Evolutionary conservation across 1,140 invertebrate genomes (phyloP).

Genomic region (Eumeta japonica): DNA sequence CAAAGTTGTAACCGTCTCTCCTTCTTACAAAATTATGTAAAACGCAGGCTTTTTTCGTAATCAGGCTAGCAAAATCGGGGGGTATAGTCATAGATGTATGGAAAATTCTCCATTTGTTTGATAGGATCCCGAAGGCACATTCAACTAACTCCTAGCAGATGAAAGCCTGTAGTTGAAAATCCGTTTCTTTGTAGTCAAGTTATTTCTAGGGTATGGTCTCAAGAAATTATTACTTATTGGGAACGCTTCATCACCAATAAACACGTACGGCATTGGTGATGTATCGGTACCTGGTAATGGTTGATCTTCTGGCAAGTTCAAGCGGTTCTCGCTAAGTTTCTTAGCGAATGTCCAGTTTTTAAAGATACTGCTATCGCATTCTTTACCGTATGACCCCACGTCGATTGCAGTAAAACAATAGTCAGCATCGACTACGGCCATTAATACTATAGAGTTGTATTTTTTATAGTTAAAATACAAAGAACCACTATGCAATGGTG

Average conservation of each 20-base stretch:
- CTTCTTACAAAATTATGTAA: conserved; percentile 18
- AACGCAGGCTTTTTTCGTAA: conserved; percentile 17
- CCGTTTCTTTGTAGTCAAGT: conserved; percentile 13
- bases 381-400: conserved; percentile 44
- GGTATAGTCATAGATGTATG: conserved; percentile 12
- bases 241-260: conserved; percentile 54
- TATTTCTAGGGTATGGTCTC: conserved; percentile 24
- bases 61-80: conserved; percentile 13
- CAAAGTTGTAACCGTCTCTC: conserved; percentile 7
- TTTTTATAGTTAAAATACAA: conserved; percentile 56
- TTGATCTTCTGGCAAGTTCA: conserved; percentile 8
- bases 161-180: conserved; percentile 50
- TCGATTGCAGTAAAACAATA: conserved; percentile 48
- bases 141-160: conserved; percentile 34
- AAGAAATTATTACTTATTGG: conserved; percentile 26
- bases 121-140: conserved; percentile 55
- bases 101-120: conserved; percentile 19
- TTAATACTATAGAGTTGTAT: conserved; percentile 40
- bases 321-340: conserved; percentile 7
- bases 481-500: conserved; percentile 30
- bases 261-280: conserved; percentile 14
- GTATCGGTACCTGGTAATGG: background rate
- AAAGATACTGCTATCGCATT: conserved; percentile 33
- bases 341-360: conserved; percentile 11
- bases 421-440: conserved; percentile 50